Evolutionary conservation across 1,140 invertebrate genomes (phyloP).

Genomic region (Callitettix versicolor): DNA sequence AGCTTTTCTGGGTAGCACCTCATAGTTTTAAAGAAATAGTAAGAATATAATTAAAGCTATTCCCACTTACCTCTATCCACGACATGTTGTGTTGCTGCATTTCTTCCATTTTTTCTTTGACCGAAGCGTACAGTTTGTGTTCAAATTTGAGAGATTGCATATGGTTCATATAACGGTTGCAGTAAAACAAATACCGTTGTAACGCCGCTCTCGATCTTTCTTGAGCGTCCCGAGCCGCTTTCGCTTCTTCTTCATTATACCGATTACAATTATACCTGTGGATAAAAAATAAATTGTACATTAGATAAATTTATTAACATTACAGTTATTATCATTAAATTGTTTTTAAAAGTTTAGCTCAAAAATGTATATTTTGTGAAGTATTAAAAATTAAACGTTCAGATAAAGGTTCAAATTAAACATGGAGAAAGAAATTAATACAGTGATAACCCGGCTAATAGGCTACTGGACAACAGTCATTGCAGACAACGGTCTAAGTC

Average conservation of each 20-base stretch:
- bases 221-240: constrained; percentile 89
- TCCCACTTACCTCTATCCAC: constrained; percentile 93
- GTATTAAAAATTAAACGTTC: too few relatives aligned
- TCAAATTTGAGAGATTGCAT: constrained; percentile 98
- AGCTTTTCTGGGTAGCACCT: too few relatives aligned
- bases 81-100: constrained; percentile 99
- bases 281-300: constrained; percentile 19
- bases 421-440: too few relatives aligned
- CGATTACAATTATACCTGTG: constrained; percentile 94
- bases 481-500: too few relatives aligned
- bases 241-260: constrained; percentile 94
- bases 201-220: constrained; percentile 84
- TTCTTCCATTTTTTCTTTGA: constrained; percentile 98
- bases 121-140: constrained; percentile 85
- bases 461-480: too few relatives aligned
- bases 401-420: too few relatives aligned
- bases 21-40: too few relatives aligned
- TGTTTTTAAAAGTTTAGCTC: too few relatives aligned
- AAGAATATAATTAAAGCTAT: too few relatives aligned
- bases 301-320: background rate
- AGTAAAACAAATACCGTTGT: constrained; percentile 95
- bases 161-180: constrained; percentile 98
- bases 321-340: too few relatives aligned
- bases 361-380: too few relatives aligned
- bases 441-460: too few relatives aligned